Evolutionary conservation across 2,888 invertebrate species (phyloP), one percentile per base, ranked within the genome.

Genomic region (Volucella inanis): DNA sequence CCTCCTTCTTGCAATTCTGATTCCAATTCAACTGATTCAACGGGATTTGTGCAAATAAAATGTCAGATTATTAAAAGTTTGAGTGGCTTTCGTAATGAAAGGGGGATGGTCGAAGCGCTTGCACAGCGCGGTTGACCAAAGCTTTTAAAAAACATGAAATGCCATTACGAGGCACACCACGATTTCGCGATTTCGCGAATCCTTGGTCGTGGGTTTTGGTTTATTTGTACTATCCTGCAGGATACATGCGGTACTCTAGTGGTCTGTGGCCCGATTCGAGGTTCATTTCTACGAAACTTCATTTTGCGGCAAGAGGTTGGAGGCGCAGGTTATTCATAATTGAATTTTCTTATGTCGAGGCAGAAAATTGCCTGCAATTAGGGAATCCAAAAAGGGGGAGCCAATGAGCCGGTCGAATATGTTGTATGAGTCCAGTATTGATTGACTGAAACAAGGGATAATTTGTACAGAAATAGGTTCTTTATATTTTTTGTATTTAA

Each of bases 361-460:
- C 43, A 52, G 76, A 61, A 76, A 75, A 76, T 68, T 68, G 59
- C 67, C 59, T 76, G 45, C 76, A 76, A 76, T 76, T 76, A 76
- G 67, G 18, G 76, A 45, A 45, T 52, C 50, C 14, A 15, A 59
- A 18, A 10, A 39, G 18, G 2, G n/a, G 15, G 18, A 31, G 15
- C 45, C 15, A 10, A 47, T 10, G 38, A 3, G 15, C 8, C 14
- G 12, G 2, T 57, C 3, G 10, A 57, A 39, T 49, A 11, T 61
- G 47, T n/a, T 39, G n/a, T 8, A 12, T 18, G 45, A 2, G 18
- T 31, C 14, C 43, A n/a, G n/a, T 12, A 18, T 31, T 1, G 11
- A 15, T 8, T 15, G 10, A 15, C 43, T 41, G 59, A 31, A 22
- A 12, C 8, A 11, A 31, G 6, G 54, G n/a, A 38, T 59, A 57